These are phyloP conservation scores for Notechis scutatus DNA, from an alignment of 2,113 vertebrate species.

Conservation along the genomic window DNA sequence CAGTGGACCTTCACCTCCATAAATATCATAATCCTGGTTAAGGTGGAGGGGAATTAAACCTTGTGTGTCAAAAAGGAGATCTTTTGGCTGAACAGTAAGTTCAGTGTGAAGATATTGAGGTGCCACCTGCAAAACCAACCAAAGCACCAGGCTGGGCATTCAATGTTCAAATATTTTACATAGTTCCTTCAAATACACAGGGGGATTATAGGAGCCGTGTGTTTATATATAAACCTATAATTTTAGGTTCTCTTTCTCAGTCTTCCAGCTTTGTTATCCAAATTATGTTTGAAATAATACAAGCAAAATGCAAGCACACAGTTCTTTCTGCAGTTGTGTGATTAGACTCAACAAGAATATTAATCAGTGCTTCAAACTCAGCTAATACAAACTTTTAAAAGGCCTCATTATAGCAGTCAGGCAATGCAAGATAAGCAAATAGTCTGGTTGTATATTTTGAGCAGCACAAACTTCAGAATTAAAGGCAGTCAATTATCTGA, in stretches of 20 bases:
- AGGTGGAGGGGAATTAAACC: background rate
- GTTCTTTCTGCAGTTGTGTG: background rate
- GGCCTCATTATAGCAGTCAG: background rate
- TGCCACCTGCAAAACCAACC: background rate
- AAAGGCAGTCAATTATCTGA: background rate
- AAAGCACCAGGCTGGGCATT: background rate
- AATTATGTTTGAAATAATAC: conserved; percentile 5
- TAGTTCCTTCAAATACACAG: background rate
- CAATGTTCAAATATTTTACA: background rate
- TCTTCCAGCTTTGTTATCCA: conserved; percentile 12
- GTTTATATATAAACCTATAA: conserved; percentile 21
- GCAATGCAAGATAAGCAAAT: background rate
- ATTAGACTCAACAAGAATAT: conserved; percentile 15
- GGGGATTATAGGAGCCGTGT: conserved; percentile 13
- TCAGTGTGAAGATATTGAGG: background rate
- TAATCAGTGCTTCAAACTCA: background rate
- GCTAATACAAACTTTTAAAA: conserved; percentile 30
- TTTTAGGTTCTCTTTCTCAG: background rate
- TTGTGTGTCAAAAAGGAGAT: background rate
- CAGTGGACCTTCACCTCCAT: background rate
- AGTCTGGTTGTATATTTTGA: background rate
- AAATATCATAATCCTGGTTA: background rate
- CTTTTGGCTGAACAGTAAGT: background rate
- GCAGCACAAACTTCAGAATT: background rate
- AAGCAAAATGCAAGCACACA: conserved; percentile 33